phyloP scores from a whole-genome alignment of 2,888 invertebrate genomes.

The Acanthococcus lagerstroemiae region DNA sequence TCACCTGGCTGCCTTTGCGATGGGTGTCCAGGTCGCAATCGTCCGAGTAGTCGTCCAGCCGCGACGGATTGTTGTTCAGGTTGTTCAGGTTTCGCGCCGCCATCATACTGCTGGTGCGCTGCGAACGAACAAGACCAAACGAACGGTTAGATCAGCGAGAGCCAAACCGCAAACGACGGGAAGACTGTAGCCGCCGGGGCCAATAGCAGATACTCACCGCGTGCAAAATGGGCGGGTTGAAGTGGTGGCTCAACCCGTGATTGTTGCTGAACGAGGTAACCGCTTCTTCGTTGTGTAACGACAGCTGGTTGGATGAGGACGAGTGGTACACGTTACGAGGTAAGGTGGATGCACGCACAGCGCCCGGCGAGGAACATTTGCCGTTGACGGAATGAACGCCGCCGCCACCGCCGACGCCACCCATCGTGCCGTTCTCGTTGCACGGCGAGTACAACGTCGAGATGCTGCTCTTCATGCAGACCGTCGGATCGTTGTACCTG shows the following conservation, averaged over 20 bases:
- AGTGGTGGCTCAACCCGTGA: constrained; percentile 28
- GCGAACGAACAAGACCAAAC: no score
- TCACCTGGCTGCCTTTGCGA: constrained; percentile 68
- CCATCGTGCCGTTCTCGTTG: constrained; percentile 47
- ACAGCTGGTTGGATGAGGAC: constrained; percentile 10
- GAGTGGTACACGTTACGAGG: constrained; percentile 55
- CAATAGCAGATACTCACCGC: constrained; percentile 14
- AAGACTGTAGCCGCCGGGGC: no score
- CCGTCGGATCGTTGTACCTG: constrained; percentile 57
- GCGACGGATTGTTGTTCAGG: constrained; percentile 40
- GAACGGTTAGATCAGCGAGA: no score
- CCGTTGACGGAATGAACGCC: constrained; percentile 46
- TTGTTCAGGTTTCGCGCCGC: constrained; percentile 3
- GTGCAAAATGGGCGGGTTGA: neutral
- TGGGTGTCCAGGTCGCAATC: constrained; percentile 57
- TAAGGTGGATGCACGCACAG: constrained; percentile 56
- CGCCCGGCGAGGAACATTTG: constrained; percentile 41
- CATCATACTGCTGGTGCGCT: constrained; percentile 4
- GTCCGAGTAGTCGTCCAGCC: constrained; percentile 62
- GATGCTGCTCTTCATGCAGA: constrained; percentile 29
- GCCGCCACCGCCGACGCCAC: no score
- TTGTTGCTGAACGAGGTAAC: constrained; percentile 35
- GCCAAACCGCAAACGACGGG: no score
- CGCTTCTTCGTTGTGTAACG: constrained; percentile 32
- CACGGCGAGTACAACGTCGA: constrained; percentile 46